Base-by-base conservation (phyloP, 2,888 invertebrate species). In the Dryomyza anilis region DNA sequence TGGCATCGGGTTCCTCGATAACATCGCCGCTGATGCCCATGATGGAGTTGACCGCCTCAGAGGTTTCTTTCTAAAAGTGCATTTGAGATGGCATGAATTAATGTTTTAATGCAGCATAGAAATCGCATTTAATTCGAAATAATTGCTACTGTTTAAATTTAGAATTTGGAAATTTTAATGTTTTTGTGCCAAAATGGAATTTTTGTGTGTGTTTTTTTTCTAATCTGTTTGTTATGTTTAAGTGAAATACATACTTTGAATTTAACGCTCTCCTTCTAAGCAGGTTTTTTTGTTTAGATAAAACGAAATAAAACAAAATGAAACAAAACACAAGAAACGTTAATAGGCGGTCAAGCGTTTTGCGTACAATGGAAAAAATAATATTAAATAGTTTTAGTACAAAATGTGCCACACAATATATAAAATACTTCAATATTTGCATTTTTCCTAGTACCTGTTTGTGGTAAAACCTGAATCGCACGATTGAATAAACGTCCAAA, bases 1-100 rank as follows among this genome's bases (percentile, higher is more conserved):
- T 56, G 16, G 64, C 8, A 29, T 67, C 69, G 2, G 72, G 45
- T 14, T 79, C 77, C 30, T 71, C 70, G 16, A 65, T 66, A 8
- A 62, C 45, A 23, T 70, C 71, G 0, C 66, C 66, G 5, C 65
- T 23, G 21, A 71, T 52, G 1, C 75, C 74, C 77, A 81, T 80
- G 19, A 82, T 82, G 4, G 82, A 83, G 59, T 81, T 82, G 8
- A 82, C 82, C 3, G 82, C 82, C 30, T 81, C 79, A 46, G 78
- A 81, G 36, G 81, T 82, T 76, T 82, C 82, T 68, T 77, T 81
- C 82, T 82, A 71, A 10, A 75, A 72, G 33, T 60, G 39, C 10
- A 43, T 19, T 5, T 7, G 10, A 50, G n/a, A n/a, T n/a, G n/a
- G n/a, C n/a, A 39, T 39, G 12, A 4, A 39, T 39, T 39, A 39